Evolutionary conservation across 2,888 invertebrate species (phyloP).

Genomic region (Plusia festucae): DNA sequence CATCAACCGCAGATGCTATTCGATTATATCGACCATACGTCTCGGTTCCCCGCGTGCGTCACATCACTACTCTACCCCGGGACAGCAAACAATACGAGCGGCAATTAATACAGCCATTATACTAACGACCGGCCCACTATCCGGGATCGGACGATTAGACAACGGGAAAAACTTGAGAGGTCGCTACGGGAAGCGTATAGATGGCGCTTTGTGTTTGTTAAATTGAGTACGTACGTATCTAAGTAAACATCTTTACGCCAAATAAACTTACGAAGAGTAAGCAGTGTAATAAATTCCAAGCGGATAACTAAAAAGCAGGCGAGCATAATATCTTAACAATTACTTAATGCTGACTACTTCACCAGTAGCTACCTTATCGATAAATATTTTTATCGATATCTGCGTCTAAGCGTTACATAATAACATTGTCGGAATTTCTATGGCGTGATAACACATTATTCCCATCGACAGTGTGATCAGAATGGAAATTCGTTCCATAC

Average conservation of each 20-base stretch:
- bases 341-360: background rate
- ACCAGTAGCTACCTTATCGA: background rate
- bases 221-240: conserved; percentile 31
- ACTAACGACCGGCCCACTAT: conserved; percentile 72
- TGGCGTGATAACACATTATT: conserved; percentile 12
- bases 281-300: background rate
- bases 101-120: conserved; percentile 84
- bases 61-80: conserved; percentile 54
- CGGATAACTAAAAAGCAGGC: background rate
- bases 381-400: background rate
- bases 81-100: conserved; percentile 72
- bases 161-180: conserved; percentile 69
- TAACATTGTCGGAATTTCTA: conserved; percentile 4
- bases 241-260: conserved; percentile 27
- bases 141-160: conserved; percentile 69
- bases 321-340: background rate
- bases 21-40: conserved; percentile 32
- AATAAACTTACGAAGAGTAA: conserved; percentile 2
- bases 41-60: conserved; percentile 28
- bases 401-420: background rate
- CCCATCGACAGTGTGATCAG: conserved; percentile 29
- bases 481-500: conserved; percentile 37
- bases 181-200: conserved; percentile 30
- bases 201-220: conserved; percentile 38
- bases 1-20: conserved; percentile 16